phyloP scores from a whole-genome alignment of 1,140 invertebrate genomes.

The Drosophila pachea region DNA sequence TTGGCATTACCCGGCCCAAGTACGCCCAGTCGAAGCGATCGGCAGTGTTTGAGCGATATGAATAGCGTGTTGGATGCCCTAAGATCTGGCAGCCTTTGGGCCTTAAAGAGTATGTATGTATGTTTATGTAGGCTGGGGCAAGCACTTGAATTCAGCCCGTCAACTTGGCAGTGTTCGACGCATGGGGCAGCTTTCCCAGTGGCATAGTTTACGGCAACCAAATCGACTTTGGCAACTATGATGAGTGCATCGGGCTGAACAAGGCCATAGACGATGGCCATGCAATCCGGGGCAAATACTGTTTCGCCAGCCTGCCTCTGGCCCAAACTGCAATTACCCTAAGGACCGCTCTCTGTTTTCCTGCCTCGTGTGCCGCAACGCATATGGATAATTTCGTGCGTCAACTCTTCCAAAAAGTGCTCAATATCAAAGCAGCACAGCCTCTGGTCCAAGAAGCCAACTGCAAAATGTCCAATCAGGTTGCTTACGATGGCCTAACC shows the following conservation, averaged over 20 bases:
- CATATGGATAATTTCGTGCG: conserved; percentile 40
- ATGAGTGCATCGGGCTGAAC: conserved; percentile 42
- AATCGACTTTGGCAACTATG: conserved; percentile 50
- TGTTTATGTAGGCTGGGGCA: fast-evolving
- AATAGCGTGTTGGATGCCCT: background rate
- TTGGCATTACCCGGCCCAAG: background rate
- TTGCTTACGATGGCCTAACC: conserved; percentile 31
- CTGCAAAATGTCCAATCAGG: conserved; percentile 28
- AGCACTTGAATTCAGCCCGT: background rate
- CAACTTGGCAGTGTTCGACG: conserved; percentile 45
- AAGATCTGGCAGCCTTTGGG: background rate
- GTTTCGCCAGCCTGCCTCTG: conserved; percentile 17
- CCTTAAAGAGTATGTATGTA: conserved; percentile 30
- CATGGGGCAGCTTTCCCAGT: conserved; percentile 45
- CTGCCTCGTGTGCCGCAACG: conserved; percentile 31
- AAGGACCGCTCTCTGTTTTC: conserved; percentile 43
- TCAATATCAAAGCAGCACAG: conserved; percentile 17
- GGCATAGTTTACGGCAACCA: conserved; percentile 38
- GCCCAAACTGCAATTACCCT: background rate
- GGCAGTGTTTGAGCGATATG: conserved; percentile 15
- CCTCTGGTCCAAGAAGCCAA: conserved; percentile 10
- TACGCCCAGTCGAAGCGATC: background rate
- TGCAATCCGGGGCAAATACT: conserved; percentile 47
- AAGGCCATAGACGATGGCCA: conserved; percentile 17
- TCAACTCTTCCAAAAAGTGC: conserved; percentile 24